These are phyloP conservation scores for Mnemiopsis leidyi DNA, from an alignment of 37 sponge, comb jelly and placozoan genomes.

Conservation along the genomic window DNA sequence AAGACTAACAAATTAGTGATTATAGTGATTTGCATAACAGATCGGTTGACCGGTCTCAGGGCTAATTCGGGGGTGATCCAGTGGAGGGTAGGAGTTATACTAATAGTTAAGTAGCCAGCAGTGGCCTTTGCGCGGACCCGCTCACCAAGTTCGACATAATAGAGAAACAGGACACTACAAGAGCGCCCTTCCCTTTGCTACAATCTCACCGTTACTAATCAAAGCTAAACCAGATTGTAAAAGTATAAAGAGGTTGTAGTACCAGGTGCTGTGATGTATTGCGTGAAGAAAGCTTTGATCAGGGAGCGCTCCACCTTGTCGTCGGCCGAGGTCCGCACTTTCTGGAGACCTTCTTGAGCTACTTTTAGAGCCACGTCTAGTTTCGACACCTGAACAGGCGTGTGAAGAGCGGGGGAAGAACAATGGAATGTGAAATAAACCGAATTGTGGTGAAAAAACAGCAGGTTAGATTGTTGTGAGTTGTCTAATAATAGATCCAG, in stretches of 20 bases:
- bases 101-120: neutral
- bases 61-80: no score
- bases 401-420: neutral
- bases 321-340: constrained; percentile 24
- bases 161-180: neutral
- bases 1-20: constrained; percentile 18
- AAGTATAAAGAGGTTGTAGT: neutral
- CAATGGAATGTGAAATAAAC: neutral
- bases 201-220: neutral
- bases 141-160: neutral
- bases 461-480: no score
- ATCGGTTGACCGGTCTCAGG: no score
- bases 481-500: no score
- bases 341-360: constrained; percentile 59
- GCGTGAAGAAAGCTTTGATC: constrained; percentile 60
- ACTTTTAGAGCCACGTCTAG: constrained; percentile 53
- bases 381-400: constrained; percentile 6
- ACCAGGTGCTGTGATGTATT: constrained; percentile 61
- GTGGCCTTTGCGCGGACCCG: neutral
- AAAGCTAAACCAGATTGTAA: neutral
- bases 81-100: no score
- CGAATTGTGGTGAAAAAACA: no score
- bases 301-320: constrained; percentile 63
- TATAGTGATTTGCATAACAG: constrained; percentile 30
- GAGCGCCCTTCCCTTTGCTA: no score